phyloP scores from a whole-genome alignment of 1,140 invertebrate species.

The Bombus huntii region DNA sequence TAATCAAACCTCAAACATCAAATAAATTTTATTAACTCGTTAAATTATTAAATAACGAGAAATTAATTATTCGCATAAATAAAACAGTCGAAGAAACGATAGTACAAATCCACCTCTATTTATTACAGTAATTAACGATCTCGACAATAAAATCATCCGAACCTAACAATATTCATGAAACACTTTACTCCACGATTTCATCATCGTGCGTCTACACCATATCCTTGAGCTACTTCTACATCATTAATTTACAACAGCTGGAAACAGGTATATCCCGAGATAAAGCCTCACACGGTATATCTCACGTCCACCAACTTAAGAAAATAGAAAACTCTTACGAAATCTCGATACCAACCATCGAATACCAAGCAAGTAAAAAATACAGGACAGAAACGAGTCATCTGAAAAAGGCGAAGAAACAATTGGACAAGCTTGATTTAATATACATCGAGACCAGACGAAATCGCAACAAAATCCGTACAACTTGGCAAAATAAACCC shows the following conservation, averaged over 20 bases:
- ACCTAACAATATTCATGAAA: constrained; percentile 7
- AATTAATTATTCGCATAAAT: neutral
- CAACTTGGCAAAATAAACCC: too few species aligned
- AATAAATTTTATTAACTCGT: neutral
- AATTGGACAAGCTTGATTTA: neutral
- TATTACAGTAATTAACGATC: neutral
- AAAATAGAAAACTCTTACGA: constrained; percentile 1
- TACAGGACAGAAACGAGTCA: neutral
- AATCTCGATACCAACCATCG: neutral
- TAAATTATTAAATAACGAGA: too few species aligned
- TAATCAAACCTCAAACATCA: neutral
- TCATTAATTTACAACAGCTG: constrained; percentile 40
- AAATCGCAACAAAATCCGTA: neutral
- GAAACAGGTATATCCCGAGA: constrained; percentile 35
- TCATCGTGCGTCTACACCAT: constrained; percentile 28
- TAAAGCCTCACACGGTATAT: neutral
- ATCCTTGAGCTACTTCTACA: constrained; percentile 39
- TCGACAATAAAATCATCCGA: constrained; percentile 20
- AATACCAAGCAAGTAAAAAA: neutral
- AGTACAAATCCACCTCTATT: neutral
- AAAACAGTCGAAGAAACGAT: neutral
- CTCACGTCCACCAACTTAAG: constrained; percentile 3
- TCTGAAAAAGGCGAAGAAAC: too few species aligned
- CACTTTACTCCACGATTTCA: constrained; percentile 31
- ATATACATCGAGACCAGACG: neutral